A percentile compares a stretch with the other conserved stretches of the same genome.
These are phyloP conservation scores for Caligus rogercresseyi DNA, from an alignment of 1,140 invertebrate species.

Conservation along the genomic window DNA sequence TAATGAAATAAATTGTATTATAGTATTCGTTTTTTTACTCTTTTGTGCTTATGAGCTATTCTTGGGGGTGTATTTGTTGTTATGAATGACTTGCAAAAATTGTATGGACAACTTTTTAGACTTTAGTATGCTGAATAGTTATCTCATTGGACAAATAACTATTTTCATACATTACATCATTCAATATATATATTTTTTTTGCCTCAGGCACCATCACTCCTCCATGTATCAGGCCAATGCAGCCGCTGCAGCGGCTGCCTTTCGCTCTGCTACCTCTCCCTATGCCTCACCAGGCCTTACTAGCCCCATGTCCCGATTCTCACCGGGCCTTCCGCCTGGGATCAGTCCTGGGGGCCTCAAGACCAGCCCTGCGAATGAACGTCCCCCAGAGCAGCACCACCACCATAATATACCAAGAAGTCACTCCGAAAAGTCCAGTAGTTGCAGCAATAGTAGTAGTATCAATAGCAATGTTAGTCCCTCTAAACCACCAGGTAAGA, in stretches of 20 bases:
- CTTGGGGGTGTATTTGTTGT: not conserved
- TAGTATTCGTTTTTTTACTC: too few species aligned
- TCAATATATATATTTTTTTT: too few species aligned
- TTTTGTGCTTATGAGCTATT: too few species aligned
- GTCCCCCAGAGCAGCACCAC: not conserved
- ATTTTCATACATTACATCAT: too few species aligned
- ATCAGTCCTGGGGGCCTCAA: not conserved
- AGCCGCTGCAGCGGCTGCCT: not conserved
- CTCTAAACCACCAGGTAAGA: not conserved
- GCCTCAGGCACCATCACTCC: conserved; percentile 15
- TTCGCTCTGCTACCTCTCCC: conserved; percentile 9
- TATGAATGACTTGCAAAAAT: not conserved
- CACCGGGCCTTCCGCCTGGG: conserved; percentile 5
- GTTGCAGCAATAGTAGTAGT: not conserved
- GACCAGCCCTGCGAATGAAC: not conserved
- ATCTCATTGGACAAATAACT: too few species aligned
- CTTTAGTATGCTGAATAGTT: not conserved
- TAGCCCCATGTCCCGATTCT: conserved; percentile 15
- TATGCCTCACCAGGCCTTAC: conserved; percentile 9
- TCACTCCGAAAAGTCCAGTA: not conserved
- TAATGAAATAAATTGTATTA: not conserved
- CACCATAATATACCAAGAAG: not conserved
- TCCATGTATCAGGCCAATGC: not conserved
- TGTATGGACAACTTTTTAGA: not conserved
- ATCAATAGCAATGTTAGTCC: not conserved